Evolutionary conservation across 2,888 invertebrate species (phyloP).

Genomic region (Cynaeus angustus): DNA sequence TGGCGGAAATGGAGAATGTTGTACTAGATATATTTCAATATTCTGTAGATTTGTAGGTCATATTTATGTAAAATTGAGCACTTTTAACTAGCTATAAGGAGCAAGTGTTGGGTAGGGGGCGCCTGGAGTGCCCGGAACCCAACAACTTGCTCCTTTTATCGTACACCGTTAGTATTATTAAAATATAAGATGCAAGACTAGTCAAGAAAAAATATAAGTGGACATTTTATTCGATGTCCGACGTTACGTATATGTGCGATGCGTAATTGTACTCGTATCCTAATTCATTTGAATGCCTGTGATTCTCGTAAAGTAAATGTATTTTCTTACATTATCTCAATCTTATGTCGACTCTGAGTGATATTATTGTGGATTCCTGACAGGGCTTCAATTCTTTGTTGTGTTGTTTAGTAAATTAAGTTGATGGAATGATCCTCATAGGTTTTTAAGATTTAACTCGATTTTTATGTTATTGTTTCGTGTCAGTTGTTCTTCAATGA

Average conservation of each 20-base stretch:
- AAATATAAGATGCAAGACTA: slow-evolving; percentile 64
- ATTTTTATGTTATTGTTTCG: slow-evolving; percentile 25
- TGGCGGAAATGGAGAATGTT: slow-evolving; percentile 31
- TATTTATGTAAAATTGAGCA: slow-evolving; percentile 60
- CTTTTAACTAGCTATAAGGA: slow-evolving; percentile 70
- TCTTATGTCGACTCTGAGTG: slow-evolving; percentile 30
- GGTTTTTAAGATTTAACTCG: slow-evolving; percentile 21
- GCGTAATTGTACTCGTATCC: slow-evolving; percentile 34
- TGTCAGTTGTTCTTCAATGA: slow-evolving; percentile 18
- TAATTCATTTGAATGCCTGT: slow-evolving; percentile 45
- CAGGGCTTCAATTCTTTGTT: slow-evolving; percentile 17
- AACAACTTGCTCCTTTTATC: slow-evolving; percentile 68
- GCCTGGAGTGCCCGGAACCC: slow-evolving; percentile 43
- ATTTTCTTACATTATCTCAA: slow-evolving; percentile 46
- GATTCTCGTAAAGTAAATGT: slow-evolving; percentile 47
- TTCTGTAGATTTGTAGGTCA: slow-evolving; percentile 55
- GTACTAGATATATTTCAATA: slow-evolving; percentile 53
- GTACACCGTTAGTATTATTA: slow-evolving; percentile 68
- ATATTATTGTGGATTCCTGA: slow-evolving; percentile 33
- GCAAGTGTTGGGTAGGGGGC: slow-evolving; percentile 67
- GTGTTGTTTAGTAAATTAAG: slow-evolving; percentile 16
- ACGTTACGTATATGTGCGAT: slow-evolving; percentile 2
- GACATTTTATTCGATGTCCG: not conserved
- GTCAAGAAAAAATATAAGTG: slow-evolving; percentile 56
- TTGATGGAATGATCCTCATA: slow-evolving; percentile 10